phyloP scores from a whole-genome alignment of 1,140 invertebrate genomes.

The Matsumurasca onukii region DNA sequence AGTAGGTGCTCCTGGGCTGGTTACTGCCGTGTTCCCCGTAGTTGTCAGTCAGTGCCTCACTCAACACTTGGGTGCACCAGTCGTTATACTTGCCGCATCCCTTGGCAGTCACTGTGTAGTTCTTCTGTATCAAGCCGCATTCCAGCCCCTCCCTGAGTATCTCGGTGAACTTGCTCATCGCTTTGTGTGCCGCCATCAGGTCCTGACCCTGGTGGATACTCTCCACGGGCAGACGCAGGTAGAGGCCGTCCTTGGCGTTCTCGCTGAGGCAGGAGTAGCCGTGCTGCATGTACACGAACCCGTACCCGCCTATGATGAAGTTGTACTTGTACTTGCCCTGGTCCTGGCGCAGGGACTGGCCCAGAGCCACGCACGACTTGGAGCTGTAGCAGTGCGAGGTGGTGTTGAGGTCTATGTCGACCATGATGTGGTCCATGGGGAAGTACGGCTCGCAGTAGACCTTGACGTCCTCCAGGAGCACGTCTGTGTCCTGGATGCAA shows the following conservation, averaged over 20 bases:
- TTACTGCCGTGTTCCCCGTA: background rate
- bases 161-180: background rate
- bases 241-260: background rate
- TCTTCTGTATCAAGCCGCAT: background rate
- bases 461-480: background rate
- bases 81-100: background rate
- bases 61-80: background rate
- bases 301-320: conserved; percentile 18
- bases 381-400: conserved; percentile 7
- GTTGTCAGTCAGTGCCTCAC: background rate
- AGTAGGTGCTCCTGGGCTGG: background rate
- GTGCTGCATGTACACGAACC: background rate
- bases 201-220: conserved; percentile 1
- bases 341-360: background rate
- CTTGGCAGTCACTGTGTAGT: conserved; percentile 1
- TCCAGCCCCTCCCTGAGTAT: conserved; percentile 2
- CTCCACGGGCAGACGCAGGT: background rate
- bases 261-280: background rate
- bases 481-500: background rate
- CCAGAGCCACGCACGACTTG: conserved; percentile 2
- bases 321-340: background rate
- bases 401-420: conserved; percentile 1
- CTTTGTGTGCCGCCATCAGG: background rate
- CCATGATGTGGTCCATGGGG: background rate
- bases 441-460: background rate